phyloP scores from a whole-genome alignment of 2,888 invertebrate species.

The Tenodera sinensis region DNA sequence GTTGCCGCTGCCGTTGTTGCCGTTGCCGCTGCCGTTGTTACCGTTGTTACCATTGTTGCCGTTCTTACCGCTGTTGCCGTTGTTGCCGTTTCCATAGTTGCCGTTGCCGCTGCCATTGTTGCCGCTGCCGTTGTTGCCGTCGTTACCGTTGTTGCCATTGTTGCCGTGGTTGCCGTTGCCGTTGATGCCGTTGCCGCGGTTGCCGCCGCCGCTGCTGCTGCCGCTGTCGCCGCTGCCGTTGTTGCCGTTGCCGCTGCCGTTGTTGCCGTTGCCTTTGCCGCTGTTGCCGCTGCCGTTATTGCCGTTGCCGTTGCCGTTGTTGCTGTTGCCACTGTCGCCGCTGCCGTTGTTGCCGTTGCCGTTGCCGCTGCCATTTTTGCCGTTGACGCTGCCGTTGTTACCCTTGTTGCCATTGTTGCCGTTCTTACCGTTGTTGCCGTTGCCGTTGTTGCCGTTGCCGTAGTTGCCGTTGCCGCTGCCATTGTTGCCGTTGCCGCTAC shows the following conservation, averaged over 20 bases:
- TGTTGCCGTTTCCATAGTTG: not conserved
- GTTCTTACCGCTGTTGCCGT: not conserved
- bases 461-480: not conserved
- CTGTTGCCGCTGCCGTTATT: not conserved
- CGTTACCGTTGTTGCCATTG: not conserved
- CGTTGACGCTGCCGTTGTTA: too few species aligned
- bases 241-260: not conserved
- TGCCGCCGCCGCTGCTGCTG: not conserved
- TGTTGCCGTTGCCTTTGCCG: not conserved
- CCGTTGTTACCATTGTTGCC: too few species aligned
- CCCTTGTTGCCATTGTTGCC: too few species aligned
- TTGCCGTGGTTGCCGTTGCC: too few species aligned
- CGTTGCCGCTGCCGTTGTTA: not conserved
- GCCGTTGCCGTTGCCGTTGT: not conserved
- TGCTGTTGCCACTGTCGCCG: not conserved
- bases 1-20: not conserved
- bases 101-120: not conserved
- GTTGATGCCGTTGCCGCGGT: not conserved
- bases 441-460: not conserved
- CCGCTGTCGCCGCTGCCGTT: not conserved
- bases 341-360: not conserved
- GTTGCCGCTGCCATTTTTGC: not conserved
- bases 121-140: not conserved
- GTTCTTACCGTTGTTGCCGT: too few species aligned
- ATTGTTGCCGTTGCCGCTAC: not conserved